Conservation (phyloP, 2,113 vertebrate genomes). For the Nicator chloris region DNA sequence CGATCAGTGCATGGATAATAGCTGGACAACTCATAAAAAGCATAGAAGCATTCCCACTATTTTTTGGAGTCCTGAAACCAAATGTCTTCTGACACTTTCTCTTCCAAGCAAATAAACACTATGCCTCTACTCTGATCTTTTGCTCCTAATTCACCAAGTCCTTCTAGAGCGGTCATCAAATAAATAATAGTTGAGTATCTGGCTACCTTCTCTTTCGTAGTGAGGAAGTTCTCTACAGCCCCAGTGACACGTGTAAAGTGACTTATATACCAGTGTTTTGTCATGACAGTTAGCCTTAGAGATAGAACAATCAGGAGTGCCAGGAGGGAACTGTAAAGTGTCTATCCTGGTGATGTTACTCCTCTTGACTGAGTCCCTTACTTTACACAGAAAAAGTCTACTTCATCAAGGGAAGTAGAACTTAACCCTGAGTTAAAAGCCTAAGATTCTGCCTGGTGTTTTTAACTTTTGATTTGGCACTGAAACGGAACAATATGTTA, state of each 20-base stretch:
- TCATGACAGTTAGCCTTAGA: background rate
- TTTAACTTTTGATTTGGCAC: constrained; percentile 18
- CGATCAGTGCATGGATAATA: background rate
- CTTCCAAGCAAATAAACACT: background rate
- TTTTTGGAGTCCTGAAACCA: background rate
- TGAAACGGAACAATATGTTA: constrained; percentile 4
- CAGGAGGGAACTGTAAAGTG: background rate
- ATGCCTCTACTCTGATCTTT: background rate
- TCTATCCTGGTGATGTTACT: background rate
- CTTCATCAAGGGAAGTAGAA: background rate
- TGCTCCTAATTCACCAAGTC: background rate
- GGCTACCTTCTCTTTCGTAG: background rate
- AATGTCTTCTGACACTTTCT: background rate
- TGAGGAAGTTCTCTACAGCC: background rate
- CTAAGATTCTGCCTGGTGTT: background rate
- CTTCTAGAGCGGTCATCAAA: background rate
- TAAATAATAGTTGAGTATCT: background rate
- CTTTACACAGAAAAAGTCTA: background rate
- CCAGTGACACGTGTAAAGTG: background rate
- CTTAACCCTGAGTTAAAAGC: background rate
- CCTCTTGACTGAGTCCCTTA: background rate
- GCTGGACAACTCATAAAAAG: background rate
- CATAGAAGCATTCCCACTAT: background rate
- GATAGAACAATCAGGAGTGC: background rate
- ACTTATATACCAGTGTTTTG: background rate